A percentile compares a stretch with the other conserved stretches of the same genome.
Evolutionary conservation across 2,797 vertebrate species (phyloP).

Genomic region (Microctenopoma stevenorrisi): DNA sequence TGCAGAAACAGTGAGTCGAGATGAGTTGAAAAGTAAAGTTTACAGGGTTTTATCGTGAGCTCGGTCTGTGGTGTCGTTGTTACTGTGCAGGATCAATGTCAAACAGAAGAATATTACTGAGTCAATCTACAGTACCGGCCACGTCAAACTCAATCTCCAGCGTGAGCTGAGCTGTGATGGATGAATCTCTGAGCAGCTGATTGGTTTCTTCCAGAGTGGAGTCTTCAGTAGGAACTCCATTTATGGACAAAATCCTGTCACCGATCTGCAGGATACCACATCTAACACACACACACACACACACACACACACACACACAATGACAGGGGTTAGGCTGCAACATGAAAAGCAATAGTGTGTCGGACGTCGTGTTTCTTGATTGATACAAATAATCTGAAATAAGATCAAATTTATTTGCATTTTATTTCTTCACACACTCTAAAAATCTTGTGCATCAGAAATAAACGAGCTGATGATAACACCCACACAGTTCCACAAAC

Average conservation of each 20-base stretch:
- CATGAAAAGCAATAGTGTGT: no score
- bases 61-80: background rate
- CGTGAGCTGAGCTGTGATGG: conserved; percentile 94
- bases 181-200: conserved; percentile 96
- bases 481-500: no score
- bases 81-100: background rate
- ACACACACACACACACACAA: conserved; percentile 24
- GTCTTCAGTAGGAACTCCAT: conserved; percentile 95
- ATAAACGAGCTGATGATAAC: no score
- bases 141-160: conserved; percentile 99
- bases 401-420: no score
- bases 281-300: conserved; percentile 77
- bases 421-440: no score
- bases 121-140: conserved; percentile 84
- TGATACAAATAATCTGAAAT: no score
- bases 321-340: no score
- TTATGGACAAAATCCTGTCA: conserved; percentile 96
- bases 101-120: background rate
- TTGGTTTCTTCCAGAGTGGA: conserved; percentile 98
- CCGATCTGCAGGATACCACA: conserved; percentile 97
- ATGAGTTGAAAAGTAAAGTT: no score
- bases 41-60: no score
- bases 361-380: no score
- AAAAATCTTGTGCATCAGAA: no score
- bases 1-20: no score